A percentile compares a stretch with the other conserved stretches of the same genome.
Evolutionary conservation across 2,113 vertebrate species (phyloP).

Genomic region (Anoura caudifer): DNA sequence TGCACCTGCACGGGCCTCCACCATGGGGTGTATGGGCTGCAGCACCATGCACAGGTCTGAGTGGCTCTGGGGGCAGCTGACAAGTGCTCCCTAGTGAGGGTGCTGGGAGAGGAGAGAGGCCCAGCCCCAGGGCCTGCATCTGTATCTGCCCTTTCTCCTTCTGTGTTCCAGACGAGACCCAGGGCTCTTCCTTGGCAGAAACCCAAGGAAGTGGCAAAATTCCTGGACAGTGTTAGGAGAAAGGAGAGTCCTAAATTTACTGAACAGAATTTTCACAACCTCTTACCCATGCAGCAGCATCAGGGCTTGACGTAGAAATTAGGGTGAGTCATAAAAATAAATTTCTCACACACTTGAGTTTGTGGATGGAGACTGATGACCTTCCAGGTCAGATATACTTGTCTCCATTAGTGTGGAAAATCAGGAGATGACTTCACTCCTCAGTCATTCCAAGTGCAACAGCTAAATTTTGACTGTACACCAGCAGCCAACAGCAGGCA

Average conservation of each 20-base stretch:
- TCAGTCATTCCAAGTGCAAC: background rate
- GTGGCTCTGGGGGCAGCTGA: background rate
- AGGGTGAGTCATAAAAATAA: slow-evolving; percentile 1
- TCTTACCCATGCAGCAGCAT: background rate
- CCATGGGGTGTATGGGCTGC: too few species aligned
- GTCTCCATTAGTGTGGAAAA: slow-evolving; percentile 4
- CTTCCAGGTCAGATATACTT: background rate
- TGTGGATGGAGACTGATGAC: background rate
- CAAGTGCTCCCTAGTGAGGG: too few species aligned
- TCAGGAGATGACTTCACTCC: slow-evolving; percentile 16
- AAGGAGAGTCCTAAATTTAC: background rate
- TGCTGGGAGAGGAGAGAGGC: background rate
- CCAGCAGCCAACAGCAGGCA: background rate
- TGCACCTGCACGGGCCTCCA: background rate
- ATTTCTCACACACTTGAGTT: background rate
- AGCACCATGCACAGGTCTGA: background rate
- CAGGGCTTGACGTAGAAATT: slow-evolving; percentile 4
- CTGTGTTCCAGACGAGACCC: background rate
- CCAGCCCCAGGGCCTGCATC: background rate
- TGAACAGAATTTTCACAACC: background rate
- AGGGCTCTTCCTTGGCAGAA: background rate
- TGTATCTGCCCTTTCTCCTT: background rate
- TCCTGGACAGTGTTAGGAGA: background rate
- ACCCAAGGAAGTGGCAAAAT: background rate
- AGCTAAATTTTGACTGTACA: background rate